Base-by-base conservation (phyloP, 2,113 vertebrate species). In the Tonatia bakeri region DNA sequence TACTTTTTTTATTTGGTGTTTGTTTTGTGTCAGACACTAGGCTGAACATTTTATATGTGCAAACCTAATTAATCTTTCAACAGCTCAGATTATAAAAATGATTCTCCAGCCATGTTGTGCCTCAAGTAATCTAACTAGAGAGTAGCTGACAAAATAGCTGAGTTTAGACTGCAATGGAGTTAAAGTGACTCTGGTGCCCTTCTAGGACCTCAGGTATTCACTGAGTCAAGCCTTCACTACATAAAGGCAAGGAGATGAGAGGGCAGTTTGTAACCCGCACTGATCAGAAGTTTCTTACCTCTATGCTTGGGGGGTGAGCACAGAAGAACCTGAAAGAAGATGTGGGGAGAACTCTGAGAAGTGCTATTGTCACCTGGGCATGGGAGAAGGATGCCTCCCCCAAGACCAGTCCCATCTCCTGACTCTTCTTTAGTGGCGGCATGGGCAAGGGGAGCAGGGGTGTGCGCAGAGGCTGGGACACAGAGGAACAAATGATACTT, bases 31-130 rank as follows among this genome's bases (percentile, higher is more conserved):
- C n/a, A 70, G 36, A 45, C 28, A 50, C 40, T 77, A 52, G 7
- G 65, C n/a, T 90, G 64, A 83, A 50, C 4, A 40, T 72, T 45
- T 92, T 77, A 82, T 67, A 52, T 82, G 33, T 70, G 52, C 31
- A 83, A 90, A 13, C 47, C 61, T 61, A 79, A 75, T 88, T 94
- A 93, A 92, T 80, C n/a, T 94, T 72, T 91, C 82, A 70, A 56
- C 43, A 83, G 40, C 56, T 75, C 22, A 69, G 77, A 43, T 75
- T 94, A 54, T 54, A 77, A 50, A 91, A 91, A 24, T 64, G 52
- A 86, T 52, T 47, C n/a, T 82, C 47, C 81, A 50, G 54, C 40
- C 87, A 14, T 89, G 52, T 73, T 83, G 75, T 75, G 6, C 13
- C 73, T 19, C 36, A 70, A 12, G 1, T 54, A 54, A 45, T 67